These are phyloP conservation scores for Conchocele bisecta DNA, from an alignment of 2,888 invertebrate genomes.

Conservation along the genomic window DNA sequence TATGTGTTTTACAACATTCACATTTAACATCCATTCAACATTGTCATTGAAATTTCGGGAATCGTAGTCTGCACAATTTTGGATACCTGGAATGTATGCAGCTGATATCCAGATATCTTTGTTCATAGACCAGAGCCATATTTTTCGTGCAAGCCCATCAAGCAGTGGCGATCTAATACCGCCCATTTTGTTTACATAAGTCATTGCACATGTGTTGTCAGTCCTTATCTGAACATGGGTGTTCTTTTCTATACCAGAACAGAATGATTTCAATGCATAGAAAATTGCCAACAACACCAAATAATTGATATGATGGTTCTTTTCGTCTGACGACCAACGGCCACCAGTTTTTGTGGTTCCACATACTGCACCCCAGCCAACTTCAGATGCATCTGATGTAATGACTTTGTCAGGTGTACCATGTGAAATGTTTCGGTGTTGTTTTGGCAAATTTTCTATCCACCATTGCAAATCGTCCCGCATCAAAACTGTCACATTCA, in stretches of 20 bases:
- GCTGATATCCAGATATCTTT: slow-evolving; percentile 41
- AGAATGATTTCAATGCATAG: slow-evolving; percentile 27
- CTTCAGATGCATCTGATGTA: slow-evolving; percentile 15
- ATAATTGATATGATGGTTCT: slow-evolving; percentile 25
- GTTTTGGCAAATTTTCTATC: slow-evolving; percentile 24
- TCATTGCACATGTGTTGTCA: slow-evolving; percentile 14
- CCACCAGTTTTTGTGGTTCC: slow-evolving; percentile 19
- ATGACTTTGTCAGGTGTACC: slow-evolving; percentile 5
- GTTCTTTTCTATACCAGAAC: neutral
- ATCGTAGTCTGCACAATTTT: slow-evolving; percentile 28
- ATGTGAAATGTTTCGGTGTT: slow-evolving; percentile 7
- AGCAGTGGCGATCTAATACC: slow-evolving; percentile 15
- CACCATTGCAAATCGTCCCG: slow-evolving; percentile 24
- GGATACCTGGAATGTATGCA: slow-evolving; percentile 21
- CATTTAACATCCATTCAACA: slow-evolving; percentile 42
- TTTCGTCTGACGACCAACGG: slow-evolving; percentile 18
- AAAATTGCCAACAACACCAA: slow-evolving; percentile 22
- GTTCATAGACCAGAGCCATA: slow-evolving; percentile 26
- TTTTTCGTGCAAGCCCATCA: slow-evolving; percentile 13
- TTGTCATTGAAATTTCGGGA: slow-evolving; percentile 34
- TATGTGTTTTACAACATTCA: slow-evolving; percentile 1
- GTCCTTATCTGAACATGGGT: slow-evolving; percentile 9
- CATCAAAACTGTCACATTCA: slow-evolving; percentile 5
- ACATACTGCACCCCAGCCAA: slow-evolving; percentile 37
- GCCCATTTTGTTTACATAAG: slow-evolving; percentile 25